Percentiles rank a stretch among this genome's conserved stretches.
Conservation (phyloP, 2,888 invertebrate genomes). For the Drosophila longiperda region DNA sequence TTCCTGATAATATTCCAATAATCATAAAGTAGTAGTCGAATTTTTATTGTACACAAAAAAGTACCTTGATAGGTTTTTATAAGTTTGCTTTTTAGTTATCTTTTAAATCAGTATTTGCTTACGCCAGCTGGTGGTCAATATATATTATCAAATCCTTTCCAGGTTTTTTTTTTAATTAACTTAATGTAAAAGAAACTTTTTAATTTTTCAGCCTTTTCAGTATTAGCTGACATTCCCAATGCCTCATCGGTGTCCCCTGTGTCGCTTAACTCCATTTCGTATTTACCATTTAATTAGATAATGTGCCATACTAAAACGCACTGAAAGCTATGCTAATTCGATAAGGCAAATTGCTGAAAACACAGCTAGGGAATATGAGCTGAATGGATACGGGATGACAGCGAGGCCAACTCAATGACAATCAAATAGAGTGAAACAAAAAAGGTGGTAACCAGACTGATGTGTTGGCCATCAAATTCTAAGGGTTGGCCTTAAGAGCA, state of each 20-base stretch:
- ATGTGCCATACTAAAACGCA: slow-evolving; percentile 41
- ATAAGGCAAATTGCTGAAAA: slow-evolving; percentile 15
- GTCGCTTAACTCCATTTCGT: slow-evolving; percentile 48
- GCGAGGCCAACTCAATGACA: slow-evolving; percentile 20
- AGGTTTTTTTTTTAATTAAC: not conserved
- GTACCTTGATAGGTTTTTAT: not conserved
- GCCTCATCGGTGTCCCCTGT: slow-evolving; percentile 3
- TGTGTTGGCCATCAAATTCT: no score
- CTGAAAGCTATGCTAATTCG: slow-evolving; percentile 59
- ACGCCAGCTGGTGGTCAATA: not conserved
- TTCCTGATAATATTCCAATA: not conserved
- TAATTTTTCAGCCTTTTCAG: not conserved
- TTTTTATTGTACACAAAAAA: not conserved
- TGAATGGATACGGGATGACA: not conserved
- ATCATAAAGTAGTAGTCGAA: not conserved
- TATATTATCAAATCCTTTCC: not conserved
- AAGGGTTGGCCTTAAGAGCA: slow-evolving; percentile 16
- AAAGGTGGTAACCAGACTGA: not conserved
- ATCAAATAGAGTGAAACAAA: slow-evolving; percentile 30
- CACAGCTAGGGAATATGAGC: not conserved
- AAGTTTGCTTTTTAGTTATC: not conserved
- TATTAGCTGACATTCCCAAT: slow-evolving; percentile 15
- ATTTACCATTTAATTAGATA: slow-evolving; percentile 65
- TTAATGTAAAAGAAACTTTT: not conserved
- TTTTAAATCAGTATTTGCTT: not conserved